phyloP scores from a whole-genome alignment of 2,888 invertebrate species.

The Acleris laterana region DNA sequence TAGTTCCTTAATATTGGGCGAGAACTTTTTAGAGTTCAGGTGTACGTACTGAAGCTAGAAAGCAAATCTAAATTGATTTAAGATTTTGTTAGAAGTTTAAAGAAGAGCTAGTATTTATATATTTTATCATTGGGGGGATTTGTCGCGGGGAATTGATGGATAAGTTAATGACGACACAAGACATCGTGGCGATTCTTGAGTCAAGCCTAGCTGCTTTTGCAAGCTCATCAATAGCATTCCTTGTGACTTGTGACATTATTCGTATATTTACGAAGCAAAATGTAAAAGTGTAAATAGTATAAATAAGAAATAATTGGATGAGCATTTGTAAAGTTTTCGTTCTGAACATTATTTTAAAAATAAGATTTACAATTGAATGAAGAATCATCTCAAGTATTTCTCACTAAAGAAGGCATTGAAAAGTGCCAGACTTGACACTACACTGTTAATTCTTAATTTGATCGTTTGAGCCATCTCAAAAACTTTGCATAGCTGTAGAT shows the following conservation, averaged over 20 bases:
- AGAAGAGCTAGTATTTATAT: not conserved
- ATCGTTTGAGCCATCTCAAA: conserved; percentile 2
- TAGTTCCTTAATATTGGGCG: conserved; percentile 65
- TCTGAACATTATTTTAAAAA: not conserved
- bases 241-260: no score
- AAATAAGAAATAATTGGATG: not conserved
- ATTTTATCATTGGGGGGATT: no score
- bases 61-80: not conserved
- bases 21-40: conserved; percentile 49
- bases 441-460: conserved; percentile 16
- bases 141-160: no score
- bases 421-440: conserved; percentile 16
- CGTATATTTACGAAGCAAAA: not conserved
- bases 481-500: not conserved
- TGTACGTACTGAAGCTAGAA: conserved; percentile 5
- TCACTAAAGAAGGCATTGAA: conserved; percentile 22
- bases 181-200: no score
- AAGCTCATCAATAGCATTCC: no score
- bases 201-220: no score
- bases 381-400: not conserved
- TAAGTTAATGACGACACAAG: no score
- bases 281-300: not conserved
- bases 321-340: not conserved
- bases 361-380: not conserved
- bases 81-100: not conserved